Evolutionary conservation across 1,140 invertebrate genomes (phyloP), one percentile per base, ranked within the genome.

Genomic region (Choristoneura fumiferana): DNA sequence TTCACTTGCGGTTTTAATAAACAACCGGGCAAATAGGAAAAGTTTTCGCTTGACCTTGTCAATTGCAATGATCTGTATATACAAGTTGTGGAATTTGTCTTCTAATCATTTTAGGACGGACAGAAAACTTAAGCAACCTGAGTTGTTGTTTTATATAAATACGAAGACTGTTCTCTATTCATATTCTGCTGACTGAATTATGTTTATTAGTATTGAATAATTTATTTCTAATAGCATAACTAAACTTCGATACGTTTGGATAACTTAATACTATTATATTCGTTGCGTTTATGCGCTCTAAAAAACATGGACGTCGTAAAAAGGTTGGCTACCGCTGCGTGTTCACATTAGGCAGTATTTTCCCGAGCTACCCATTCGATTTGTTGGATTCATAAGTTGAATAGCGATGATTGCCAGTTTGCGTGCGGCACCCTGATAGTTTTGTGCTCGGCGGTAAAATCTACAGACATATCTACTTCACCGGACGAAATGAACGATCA

Each of bases 21-120:
- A 83, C 72, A 82, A 82, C 75, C 70, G 75, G 80, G 75, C 65
- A 73, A 81, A 78, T 76, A 76, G 71, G 63, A 67, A 77, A 85
- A 83, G 72, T 83, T 81, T 78, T 56, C 53, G 18, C 54, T 67
- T 73, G 63, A 67, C 71, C 62, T 58, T 64, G 58, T 54, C 4
- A 13, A 54, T 54, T 36, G 33, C 12, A 8, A n/a, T 9, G 18
- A 33, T 22, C n/a, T 13, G 8, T 5, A 54, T 12, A 34, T 54
- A 29, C 22, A 29, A 29, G 6, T 29, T 29, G 6, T 29, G 22
- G 22, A 6, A 29, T 29, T 29, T 29, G 6, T 6, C 22, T 3
- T 29, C 22, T 6, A 29, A 29, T 29, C 22, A 29, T 29, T 29
- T 29, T 6, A 29, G 2, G 22, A 29, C 2, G 22, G 22, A 29